Evolutionary conservation across 1,140 invertebrate species (phyloP).

Genomic region (Aculops lycopersici): DNA sequence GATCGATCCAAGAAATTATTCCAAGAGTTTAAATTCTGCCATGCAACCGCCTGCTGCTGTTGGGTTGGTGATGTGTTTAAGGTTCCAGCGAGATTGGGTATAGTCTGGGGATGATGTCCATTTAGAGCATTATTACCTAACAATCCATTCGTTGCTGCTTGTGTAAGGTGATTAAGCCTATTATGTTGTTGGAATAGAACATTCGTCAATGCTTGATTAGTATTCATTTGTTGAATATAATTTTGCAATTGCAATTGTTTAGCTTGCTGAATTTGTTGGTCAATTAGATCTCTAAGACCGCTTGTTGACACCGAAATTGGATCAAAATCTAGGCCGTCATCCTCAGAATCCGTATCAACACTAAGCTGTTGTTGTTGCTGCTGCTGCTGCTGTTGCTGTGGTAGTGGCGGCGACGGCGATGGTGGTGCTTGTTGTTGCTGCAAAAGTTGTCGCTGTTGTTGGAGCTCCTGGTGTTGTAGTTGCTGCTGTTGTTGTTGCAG

Average conservation of each 20-base stretch:
- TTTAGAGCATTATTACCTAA: too few relatives aligned
- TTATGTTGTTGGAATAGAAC: too few relatives aligned
- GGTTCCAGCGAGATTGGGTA: too few relatives aligned
- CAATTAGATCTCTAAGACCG: conserved; percentile 4
- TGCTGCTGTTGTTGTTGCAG: conserved; percentile 2
- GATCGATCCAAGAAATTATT: too few relatives aligned
- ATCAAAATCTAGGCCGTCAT: conserved; percentile 10
- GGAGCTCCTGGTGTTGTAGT: not conserved
- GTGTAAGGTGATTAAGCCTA: too few relatives aligned
- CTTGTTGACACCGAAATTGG: conserved; percentile 7
- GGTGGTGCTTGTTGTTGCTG: not conserved
- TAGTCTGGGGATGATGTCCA: too few relatives aligned
- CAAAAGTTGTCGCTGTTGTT: not conserved
- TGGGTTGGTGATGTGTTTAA: too few relatives aligned
- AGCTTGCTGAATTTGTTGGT: not conserved
- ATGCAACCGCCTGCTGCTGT: too few relatives aligned
- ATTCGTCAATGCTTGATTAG: too few relatives aligned
- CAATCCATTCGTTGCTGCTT: too few relatives aligned
- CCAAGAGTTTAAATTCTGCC: too few relatives aligned
- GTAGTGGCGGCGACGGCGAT: not conserved
- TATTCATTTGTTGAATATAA: too few relatives aligned
- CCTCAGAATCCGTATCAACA: conserved; percentile 1
- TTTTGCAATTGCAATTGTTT: not conserved
- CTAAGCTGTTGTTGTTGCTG: not conserved
- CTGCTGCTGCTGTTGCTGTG: not conserved